These are phyloP conservation scores for Arbacia lixula DNA, from an alignment of 53 echinoderm and acorn worm genomes.

Conservation along the genomic window DNA sequence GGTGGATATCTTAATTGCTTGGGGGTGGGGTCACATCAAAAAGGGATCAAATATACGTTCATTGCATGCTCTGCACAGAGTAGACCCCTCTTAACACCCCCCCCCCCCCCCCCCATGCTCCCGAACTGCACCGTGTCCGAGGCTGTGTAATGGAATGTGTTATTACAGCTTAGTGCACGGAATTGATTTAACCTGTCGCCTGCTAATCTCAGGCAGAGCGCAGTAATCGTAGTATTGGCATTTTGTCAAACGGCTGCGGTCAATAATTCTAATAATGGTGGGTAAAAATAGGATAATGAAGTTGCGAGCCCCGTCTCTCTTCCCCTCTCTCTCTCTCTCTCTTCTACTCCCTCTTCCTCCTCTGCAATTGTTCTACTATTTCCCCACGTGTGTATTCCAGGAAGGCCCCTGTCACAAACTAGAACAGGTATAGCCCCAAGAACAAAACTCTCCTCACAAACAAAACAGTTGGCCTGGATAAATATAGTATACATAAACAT, in stretches of 20 bases:
- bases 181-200: slow-evolving; percentile 40
- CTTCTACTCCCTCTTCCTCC: background rate
- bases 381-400: too few relatives aligned
- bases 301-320: background rate
- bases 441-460: too few relatives aligned
- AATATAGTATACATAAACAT: too few relatives aligned
- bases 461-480: too few relatives aligned
- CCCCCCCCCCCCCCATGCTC: background rate
- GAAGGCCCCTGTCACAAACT: too few relatives aligned
- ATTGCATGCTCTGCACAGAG: background rate
- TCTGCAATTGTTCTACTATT: too few relatives aligned
- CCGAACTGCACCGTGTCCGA: background rate
- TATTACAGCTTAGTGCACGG: slow-evolving; percentile 22
- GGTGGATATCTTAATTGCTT: background rate
- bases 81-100: background rate
- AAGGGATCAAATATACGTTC: background rate
- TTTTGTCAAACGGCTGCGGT: slow-evolving; percentile 18
- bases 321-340: background rate
- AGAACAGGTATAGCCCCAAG: too few relatives aligned
- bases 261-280: slow-evolving; percentile 29
- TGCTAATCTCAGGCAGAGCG: slow-evolving; percentile 10
- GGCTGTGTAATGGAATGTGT: slow-evolving; percentile 30
- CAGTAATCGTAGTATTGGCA: slow-evolving; percentile 27
- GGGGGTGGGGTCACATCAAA: slow-evolving; percentile 12
- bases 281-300: slow-evolving; percentile 37